Evolutionary conservation across 2,797 vertebrate genomes (phyloP).

Genomic region (Xenentodon cancila): DNA sequence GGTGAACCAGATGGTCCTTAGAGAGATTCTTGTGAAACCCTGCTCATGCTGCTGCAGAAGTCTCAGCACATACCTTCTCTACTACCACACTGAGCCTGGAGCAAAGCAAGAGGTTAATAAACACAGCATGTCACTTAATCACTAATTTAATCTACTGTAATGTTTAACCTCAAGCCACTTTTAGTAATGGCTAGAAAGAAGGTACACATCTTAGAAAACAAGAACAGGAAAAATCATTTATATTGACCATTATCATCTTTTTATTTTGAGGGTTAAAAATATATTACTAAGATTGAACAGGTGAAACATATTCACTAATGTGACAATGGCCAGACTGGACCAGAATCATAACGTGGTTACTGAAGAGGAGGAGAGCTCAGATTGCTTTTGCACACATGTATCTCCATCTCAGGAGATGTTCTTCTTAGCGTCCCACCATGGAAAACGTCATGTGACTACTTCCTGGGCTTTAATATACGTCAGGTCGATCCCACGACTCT

Average conservation of each 20-base stretch:
- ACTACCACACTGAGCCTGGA: not conserved
- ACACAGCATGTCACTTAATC: conserved; percentile 44
- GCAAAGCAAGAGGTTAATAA: conserved; percentile 19
- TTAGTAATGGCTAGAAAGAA: conserved; percentile 13
- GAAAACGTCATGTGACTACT: conserved; percentile 57
- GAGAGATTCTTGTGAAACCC: conserved; percentile 33
- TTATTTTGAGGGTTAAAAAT: not conserved
- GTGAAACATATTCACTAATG: not conserved
- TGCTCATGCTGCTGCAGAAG: conserved; percentile 12
- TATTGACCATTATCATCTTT: not conserved
- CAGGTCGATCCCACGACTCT: conserved; percentile 63
- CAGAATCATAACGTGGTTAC: conserved; percentile 19
- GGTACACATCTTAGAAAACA: not conserved
- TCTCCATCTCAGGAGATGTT: conserved; percentile 48
- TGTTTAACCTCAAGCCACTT: conserved; percentile 44
- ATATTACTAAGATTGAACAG: not conserved
- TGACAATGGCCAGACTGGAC: not conserved
- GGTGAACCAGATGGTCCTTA: conserved; percentile 40
- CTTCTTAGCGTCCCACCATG: conserved; percentile 41
- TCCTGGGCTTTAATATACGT: conserved; percentile 62
- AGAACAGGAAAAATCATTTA: not conserved
- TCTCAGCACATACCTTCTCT: conserved; percentile 14
- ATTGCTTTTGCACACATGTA: conserved; percentile 13
- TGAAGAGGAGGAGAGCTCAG: conserved; percentile 18
- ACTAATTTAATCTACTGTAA: conserved; percentile 41